phyloP scores from a whole-genome alignment of 2,113 vertebrate genomes.

The Pagrus major region DNA sequence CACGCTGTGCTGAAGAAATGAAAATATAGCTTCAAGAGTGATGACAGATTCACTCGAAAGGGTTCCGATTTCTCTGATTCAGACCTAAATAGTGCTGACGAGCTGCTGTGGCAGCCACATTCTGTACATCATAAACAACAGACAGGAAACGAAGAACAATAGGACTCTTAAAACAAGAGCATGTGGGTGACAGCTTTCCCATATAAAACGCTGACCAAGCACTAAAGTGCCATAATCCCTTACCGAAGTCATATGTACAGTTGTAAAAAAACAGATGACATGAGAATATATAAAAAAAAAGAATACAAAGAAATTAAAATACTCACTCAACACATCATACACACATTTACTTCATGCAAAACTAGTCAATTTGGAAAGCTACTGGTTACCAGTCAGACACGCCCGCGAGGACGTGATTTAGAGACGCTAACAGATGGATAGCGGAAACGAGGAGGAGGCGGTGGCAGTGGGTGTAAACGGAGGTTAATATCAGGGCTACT shows the following conservation, averaged over 20 bases:
- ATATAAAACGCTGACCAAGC: slow-evolving; percentile 61
- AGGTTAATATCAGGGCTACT: slow-evolving; percentile 61
- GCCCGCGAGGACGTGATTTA: slow-evolving; percentile 38
- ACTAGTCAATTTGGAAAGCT: slow-evolving; percentile 53
- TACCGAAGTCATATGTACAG: slow-evolving; percentile 64
- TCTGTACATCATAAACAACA: slow-evolving; percentile 54
- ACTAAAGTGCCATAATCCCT: slow-evolving; percentile 53
- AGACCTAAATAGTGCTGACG: slow-evolving; percentile 50
- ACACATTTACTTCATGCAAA: slow-evolving; percentile 60
- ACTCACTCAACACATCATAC: slow-evolving; percentile 59
- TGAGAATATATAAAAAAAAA: slow-evolving; percentile 54
- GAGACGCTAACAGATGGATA: slow-evolving; percentile 30
- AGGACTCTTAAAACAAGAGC: slow-evolving; percentile 55
- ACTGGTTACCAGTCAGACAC: slow-evolving; percentile 50
- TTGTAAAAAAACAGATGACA: slow-evolving; percentile 50
- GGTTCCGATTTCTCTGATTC: slow-evolving; percentile 47
- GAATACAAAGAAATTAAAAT: slow-evolving; percentile 47
- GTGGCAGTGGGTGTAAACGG: slow-evolving; percentile 38
- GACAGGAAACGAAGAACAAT: slow-evolving; percentile 61
- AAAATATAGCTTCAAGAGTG: slow-evolving; percentile 35
- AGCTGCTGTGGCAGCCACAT: slow-evolving; percentile 30
- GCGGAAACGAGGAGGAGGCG: slow-evolving; percentile 17
- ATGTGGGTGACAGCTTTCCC: slow-evolving; percentile 48
- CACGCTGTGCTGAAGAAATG: slow-evolving; percentile 11
- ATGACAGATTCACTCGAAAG: slow-evolving; percentile 32